phyloP scores from a whole-genome alignment of 2,888 invertebrate genomes.

The Eupithecia abbreviata region DNA sequence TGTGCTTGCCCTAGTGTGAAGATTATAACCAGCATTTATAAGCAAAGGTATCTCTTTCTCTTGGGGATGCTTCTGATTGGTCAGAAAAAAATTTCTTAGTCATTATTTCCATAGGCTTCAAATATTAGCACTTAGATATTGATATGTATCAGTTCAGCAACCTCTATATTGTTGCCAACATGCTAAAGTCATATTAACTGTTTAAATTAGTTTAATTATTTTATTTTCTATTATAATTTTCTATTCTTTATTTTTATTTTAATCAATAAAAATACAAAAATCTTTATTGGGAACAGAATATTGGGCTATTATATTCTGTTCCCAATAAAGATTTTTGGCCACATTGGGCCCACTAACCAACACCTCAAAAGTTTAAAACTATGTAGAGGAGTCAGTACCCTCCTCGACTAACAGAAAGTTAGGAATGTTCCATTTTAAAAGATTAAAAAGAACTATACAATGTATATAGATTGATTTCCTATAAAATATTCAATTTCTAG shows the following conservation, averaged over 20 bases:
- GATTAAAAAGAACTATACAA: too few relatives aligned
- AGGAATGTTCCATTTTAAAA: too few relatives aligned
- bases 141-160: not conserved
- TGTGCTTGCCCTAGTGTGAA: too few relatives aligned
- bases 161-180: not conserved
- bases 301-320: too few relatives aligned
- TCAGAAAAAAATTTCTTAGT: not conserved
- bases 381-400: too few relatives aligned
- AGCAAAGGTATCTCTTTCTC: not conserved
- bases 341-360: too few relatives aligned
- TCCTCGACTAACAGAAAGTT: too few relatives aligned
- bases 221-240: too few relatives aligned
- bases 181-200: not conserved
- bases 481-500: not conserved
- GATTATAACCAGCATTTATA: not conserved
- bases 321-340: too few relatives aligned
- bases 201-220: not conserved
- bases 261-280: not conserved
- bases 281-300: too few relatives aligned
- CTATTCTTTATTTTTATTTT: not conserved
- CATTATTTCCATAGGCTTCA: too few relatives aligned
- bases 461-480: not conserved
- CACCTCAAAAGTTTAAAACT: too few relatives aligned
- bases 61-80: not conserved
- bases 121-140: not conserved